Evolutionary conservation across 1,140 invertebrate species (phyloP).

Genomic region (Melanaphis sacchari): DNA sequence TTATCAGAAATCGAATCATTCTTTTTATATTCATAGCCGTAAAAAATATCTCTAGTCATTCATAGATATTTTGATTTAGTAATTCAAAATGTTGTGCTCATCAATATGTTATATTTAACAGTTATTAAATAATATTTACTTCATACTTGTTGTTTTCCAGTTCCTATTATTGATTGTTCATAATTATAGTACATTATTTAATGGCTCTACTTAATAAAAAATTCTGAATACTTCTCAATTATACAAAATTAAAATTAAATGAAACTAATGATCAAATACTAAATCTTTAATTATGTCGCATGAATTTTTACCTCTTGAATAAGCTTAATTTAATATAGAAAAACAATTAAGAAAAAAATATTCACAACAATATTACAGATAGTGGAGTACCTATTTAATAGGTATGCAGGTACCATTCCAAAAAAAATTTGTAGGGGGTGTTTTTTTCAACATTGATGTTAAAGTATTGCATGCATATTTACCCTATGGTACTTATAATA

Average conservation of each 20-base stretch:
- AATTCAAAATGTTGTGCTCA: not conserved
- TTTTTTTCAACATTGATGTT: too few relatives aligned
- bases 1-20: slow-evolving; percentile 91
- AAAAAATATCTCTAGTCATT: slow-evolving; percentile 18
- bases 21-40: slow-evolving; percentile 73
- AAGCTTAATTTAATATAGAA: slow-evolving; percentile 82
- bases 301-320: slow-evolving; percentile 95
- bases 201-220: slow-evolving; percentile 88
- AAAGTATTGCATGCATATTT: too few relatives aligned
- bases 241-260: slow-evolving; percentile 85
- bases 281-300: slow-evolving; percentile 87
- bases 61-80: not conserved
- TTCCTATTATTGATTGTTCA: slow-evolving; percentile 14
- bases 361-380: too few relatives aligned
- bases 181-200: slow-evolving; percentile 62
- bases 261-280: slow-evolving; percentile 91
- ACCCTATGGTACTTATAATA: too few relatives aligned
- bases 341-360: not conserved
- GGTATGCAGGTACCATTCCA: too few relatives aligned
- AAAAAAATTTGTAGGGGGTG: too few relatives aligned
- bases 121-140: too few relatives aligned
- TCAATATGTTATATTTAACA: not conserved
- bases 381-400: too few relatives aligned
- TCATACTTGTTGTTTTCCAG: slow-evolving; percentile 17
- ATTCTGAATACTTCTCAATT: slow-evolving; percentile 90